Evolutionary conservation across 2,113 vertebrate genomes (phyloP).

Genomic region (Lichenostomus cassidix): DNA sequence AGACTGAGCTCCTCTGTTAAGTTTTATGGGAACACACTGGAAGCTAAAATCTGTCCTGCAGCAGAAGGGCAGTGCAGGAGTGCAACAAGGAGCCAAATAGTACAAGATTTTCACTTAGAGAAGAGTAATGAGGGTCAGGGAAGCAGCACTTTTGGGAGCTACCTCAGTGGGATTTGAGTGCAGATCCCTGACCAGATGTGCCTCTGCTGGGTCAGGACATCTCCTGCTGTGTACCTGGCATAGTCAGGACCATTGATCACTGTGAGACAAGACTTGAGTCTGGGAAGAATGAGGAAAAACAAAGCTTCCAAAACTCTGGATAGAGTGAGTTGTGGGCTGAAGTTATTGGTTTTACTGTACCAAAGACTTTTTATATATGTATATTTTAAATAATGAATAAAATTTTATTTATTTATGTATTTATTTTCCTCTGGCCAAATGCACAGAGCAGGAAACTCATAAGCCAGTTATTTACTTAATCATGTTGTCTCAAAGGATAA

Average conservation of each 20-base stretch:
- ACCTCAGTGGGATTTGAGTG: neutral
- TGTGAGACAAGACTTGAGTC: neutral
- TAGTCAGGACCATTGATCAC: neutral
- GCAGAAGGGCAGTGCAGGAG: neutral
- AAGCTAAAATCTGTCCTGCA: neutral
- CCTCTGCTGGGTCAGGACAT: neutral
- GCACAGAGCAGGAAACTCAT: neutral
- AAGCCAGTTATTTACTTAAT: slow-evolving; percentile 11
- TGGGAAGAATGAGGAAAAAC: neutral
- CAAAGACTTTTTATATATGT: neutral
- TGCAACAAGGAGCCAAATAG: neutral
- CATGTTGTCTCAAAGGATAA: slow-evolving; percentile 10
- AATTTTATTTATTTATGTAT: neutral
- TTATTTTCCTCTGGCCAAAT: neutral
- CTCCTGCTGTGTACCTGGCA: neutral
- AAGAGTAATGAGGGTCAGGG: neutral
- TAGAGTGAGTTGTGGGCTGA: neutral
- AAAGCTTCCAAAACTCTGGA: neutral
- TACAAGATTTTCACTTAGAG: neutral
- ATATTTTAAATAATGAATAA: neutral
- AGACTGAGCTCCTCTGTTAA: neutral
- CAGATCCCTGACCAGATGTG: neutral
- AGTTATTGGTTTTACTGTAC: neutral
- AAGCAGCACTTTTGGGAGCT: neutral
- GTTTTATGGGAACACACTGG: neutral